Percentiles rank a stretch among this genome's conserved stretches.
These are phyloP conservation scores for Villa cingulata DNA, from an alignment of 2,888 invertebrate genomes.

Conservation along the genomic window DNA sequence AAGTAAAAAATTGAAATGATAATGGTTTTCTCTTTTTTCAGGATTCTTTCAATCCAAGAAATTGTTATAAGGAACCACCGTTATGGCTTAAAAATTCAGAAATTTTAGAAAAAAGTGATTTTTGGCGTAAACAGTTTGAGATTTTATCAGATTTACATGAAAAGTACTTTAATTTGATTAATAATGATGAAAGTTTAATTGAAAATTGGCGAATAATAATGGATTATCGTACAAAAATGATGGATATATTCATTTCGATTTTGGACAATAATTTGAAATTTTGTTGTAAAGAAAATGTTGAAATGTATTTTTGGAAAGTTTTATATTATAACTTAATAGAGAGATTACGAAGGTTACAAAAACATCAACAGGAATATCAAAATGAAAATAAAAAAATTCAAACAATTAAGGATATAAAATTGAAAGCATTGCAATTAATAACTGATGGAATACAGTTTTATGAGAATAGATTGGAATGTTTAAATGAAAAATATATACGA, in stretches of 20 bases:
- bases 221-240: constrained; percentile 47
- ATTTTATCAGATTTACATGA: not conserved
- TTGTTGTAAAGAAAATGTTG: constrained; percentile 74
- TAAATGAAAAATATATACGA: constrained; percentile 52
- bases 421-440: constrained; percentile 45
- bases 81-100: not conserved
- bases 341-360: not conserved
- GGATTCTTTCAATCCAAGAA: too few species aligned
- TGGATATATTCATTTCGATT: constrained; percentile 52
- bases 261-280: constrained; percentile 70
- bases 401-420: constrained; percentile 41
- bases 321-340: constrained; percentile 61
- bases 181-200: not conserved
- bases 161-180: not conserved
- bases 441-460: constrained; percentile 71
- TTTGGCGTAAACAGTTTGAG: not conserved
- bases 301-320: constrained; percentile 84
- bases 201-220: constrained; percentile 52
- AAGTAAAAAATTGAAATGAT: too few species aligned
- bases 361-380: not conserved
- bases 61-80: not conserved
- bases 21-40: too few species aligned
- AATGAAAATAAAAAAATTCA: not conserved
- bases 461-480: constrained; percentile 53
- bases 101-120: not conserved